phyloP scores from a whole-genome alignment of 2,888 invertebrate genomes.

The Stegophylla sp. region DNA sequence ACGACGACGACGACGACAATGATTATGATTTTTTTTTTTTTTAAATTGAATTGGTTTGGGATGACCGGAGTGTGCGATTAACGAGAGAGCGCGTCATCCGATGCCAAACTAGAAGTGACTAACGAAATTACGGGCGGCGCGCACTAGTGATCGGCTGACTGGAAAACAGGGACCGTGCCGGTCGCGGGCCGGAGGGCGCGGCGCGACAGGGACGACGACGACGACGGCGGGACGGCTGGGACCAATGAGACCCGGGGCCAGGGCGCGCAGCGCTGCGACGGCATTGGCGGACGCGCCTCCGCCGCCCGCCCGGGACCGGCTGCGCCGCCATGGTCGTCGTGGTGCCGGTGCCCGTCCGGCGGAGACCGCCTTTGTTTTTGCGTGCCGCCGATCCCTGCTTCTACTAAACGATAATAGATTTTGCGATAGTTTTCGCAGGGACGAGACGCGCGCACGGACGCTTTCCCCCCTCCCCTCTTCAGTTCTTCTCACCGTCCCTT shows the following conservation, averaged over 20 bases:
- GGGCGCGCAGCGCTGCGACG: conserved; percentile 46
- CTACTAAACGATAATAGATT: conserved; percentile 42
- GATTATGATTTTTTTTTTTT: conserved; percentile 57
- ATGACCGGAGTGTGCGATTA: conserved; percentile 58
- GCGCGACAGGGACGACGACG: conserved; percentile 51
- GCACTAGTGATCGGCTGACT: conserved; percentile 52
- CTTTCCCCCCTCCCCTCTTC: no score
- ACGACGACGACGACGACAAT: not conserved
- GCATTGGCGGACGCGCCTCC: conserved; percentile 31
- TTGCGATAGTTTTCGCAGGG: conserved; percentile 39
- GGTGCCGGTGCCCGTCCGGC: no score
- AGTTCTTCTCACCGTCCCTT: not conserved
- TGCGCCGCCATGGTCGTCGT: conserved; percentile 49
- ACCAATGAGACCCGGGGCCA: conserved; percentile 51
- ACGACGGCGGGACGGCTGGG: conserved; percentile 53
- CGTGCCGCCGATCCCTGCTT: no score
- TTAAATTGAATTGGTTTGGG: conserved; percentile 60
- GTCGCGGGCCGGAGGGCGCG: conserved; percentile 7
- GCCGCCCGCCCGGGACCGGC: conserved; percentile 33
- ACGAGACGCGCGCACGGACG: not conserved
- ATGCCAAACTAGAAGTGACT: conserved; percentile 72
- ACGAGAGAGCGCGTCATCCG: conserved; percentile 66
- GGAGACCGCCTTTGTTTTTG: conserved; percentile 53
- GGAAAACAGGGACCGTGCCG: conserved; percentile 53
- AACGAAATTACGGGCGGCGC: conserved; percentile 69